phyloP scores from a whole-genome alignment of 2,888 invertebrate species.

The Acrocyrtus sp. region DNA sequence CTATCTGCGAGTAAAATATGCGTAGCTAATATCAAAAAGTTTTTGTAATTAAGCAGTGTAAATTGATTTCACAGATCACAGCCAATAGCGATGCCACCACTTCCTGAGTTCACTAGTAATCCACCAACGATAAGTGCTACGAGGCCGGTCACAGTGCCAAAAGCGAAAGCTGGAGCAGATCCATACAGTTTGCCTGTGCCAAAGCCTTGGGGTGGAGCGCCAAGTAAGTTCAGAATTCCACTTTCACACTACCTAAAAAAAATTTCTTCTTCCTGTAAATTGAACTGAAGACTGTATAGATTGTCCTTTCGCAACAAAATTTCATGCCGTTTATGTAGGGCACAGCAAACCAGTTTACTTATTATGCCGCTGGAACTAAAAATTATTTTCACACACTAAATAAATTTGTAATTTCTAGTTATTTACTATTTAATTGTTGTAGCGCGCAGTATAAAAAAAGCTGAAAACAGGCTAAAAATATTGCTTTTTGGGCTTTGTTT shows the following conservation, averaged over 20 bases:
- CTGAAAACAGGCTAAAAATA: too few relatives aligned
- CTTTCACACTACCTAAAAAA: too few relatives aligned
- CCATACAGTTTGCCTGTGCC: slow-evolving; percentile 57
- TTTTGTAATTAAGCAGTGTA: too few relatives aligned
- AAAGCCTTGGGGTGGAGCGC: slow-evolving; percentile 59
- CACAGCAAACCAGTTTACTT: too few relatives aligned
- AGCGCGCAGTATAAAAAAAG: not conserved
- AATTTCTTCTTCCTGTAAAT: too few relatives aligned
- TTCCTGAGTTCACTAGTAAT: slow-evolving; percentile 40
- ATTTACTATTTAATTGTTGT: not conserved
- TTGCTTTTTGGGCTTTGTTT: slow-evolving; percentile 33
- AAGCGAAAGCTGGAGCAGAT: slow-evolving; percentile 47
- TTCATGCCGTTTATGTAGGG: too few relatives aligned
- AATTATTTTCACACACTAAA: too few relatives aligned
- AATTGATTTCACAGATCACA: slow-evolving; percentile 28
- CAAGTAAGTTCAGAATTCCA: too few relatives aligned
- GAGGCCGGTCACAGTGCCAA: slow-evolving; percentile 30
- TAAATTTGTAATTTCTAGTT: too few relatives aligned
- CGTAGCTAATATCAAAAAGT: not conserved
- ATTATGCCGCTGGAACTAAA: too few relatives aligned
- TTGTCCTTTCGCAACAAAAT: too few relatives aligned
- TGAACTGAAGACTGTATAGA: too few relatives aligned
- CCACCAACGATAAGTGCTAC: slow-evolving; percentile 30
- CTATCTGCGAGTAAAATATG: not conserved
- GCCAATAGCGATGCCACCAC: slow-evolving; percentile 45